A percentile compares a stretch with the other conserved stretches of the same genome.
Conservation (phyloP, 2,888 invertebrate species). For the Trichopria drosophilae region DNA sequence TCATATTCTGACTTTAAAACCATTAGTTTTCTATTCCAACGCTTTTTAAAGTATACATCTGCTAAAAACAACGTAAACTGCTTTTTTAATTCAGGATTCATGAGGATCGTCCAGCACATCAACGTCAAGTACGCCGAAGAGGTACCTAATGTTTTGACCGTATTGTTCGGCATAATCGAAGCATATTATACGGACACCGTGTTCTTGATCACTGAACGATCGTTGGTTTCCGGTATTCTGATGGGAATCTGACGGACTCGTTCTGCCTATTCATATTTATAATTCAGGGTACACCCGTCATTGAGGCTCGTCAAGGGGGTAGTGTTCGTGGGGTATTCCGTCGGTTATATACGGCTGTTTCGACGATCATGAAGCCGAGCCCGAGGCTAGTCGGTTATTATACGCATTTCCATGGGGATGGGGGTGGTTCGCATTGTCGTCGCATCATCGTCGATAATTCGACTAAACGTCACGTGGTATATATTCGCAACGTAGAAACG, state of each 20-base stretch:
- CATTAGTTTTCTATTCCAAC: too few relatives aligned
- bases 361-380: too few relatives aligned
- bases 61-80: too few relatives aligned
- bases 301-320: constrained; percentile 35
- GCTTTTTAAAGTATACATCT: too few relatives aligned
- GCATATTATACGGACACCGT: constrained; percentile 33
- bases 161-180: constrained; percentile 28
- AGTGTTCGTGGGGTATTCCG: too few relatives aligned
- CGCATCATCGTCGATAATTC: constrained; percentile 49
- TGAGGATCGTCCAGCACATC: too few relatives aligned
- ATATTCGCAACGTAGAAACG: too few relatives aligned
- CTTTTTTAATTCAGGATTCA: too few relatives aligned
- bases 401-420: constrained; percentile 35
- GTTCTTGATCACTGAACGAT: constrained; percentile 25
- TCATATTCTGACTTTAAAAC: too few relatives aligned
- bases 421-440: constrained; percentile 32
- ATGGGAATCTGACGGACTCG: constrained; percentile 4
- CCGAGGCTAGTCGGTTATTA: constrained; percentile 39
- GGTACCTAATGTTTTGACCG: constrained; percentile 33
- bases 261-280: constrained; percentile 44
- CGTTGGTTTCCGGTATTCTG: background rate
- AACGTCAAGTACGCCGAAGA: constrained; percentile 1
- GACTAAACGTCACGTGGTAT: constrained; percentile 32
- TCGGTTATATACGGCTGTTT: too few relatives aligned
- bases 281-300: constrained; percentile 39